Base-by-base conservation (phyloP, 2,888 invertebrate genomes). In the Lasioglossum figueresi region DNA sequence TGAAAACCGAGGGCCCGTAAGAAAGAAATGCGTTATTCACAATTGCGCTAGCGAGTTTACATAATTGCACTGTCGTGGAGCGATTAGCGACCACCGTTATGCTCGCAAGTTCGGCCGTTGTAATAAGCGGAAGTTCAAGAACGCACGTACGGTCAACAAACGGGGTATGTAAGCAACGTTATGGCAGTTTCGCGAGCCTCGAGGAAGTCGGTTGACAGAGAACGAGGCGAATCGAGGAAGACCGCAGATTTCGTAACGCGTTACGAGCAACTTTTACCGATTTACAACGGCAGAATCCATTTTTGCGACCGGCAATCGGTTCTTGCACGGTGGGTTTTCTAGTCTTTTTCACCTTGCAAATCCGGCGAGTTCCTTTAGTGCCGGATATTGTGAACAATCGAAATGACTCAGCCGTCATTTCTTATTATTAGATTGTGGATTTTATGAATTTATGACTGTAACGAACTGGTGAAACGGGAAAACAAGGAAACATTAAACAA, bases 61-160 rank as follows among this genome's bases (percentile, higher is more conserved):
- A 16, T 75, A 82, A 75, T 75, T 40, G 59, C 4, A 3, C 0
- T 23, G 63, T n/a, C 40, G 45, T 19, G 40, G 12, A 52, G 34
- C 63, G 68, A 74, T 56, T 70, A 66, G 59, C n/a, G 66, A 76
- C 63, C 81, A 56, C 31, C 59, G 52, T 76, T 79, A 43, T 40
- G 74, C 76, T 72, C 77, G 63, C 76, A 56, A 79, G 80, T 82
- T 83, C 70, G 66, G 80, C 37, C 48, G 76, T 43, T 73, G 77
- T 31, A 75, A 83, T 72, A 86, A 85, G 68, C 84, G 82, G 82
- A 88, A 86, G 83, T 86, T 87, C 86, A 85, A 89, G 79, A 84
- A 80, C 79, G 83, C 68, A 23, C 59, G 71, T 73, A 76, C 82
- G 48, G 40, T 59, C 76, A 68, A 76, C 34, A 43, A 31, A 79